These are phyloP conservation scores for Xenopus laevis DNA, from an alignment of 2,113 vertebrate species.

Conservation along the genomic window DNA sequence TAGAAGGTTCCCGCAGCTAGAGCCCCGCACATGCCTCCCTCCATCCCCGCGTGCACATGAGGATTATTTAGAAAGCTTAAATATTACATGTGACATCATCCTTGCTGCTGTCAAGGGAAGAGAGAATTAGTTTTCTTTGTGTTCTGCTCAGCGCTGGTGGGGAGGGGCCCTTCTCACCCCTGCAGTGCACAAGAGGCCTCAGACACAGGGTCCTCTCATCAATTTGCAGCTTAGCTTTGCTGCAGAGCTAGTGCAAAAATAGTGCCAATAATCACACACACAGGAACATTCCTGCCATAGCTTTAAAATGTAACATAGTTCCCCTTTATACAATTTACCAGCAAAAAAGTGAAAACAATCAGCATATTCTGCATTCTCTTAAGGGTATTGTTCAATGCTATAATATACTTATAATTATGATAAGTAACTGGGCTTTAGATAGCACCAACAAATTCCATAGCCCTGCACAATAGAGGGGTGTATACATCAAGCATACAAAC, in stretches of 20 bases:
- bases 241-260: slow-evolving; percentile 3
- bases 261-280: not conserved
- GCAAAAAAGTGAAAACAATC: too few species aligned
- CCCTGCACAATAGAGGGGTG: too few species aligned
- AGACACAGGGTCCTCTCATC: not conserved
- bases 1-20: too few species aligned
- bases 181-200: slow-evolving; percentile 38
- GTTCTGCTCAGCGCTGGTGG: slow-evolving; percentile 27
- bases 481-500: too few species aligned
- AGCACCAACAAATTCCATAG: too few species aligned
- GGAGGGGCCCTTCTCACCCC: slow-evolving; percentile 36
- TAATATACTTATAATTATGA: too few species aligned
- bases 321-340: not conserved
- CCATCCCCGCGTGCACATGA: not conserved
- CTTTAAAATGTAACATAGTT: not conserved
- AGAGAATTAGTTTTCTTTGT: slow-evolving; percentile 33
- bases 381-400: too few species aligned
- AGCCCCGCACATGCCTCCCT: too few species aligned
- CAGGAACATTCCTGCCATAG: not conserved
- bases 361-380: too few species aligned
- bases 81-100: not conserved
- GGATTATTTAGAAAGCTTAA: not conserved
- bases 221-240: slow-evolving; percentile 10
- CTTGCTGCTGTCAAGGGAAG: not conserved
- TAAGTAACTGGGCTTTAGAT: too few species aligned